A percentile compares a stretch with the other conserved stretches of the same genome.
Conservation (phyloP, 2,888 invertebrate species). For the Galerucella nymphaeae region DNA sequence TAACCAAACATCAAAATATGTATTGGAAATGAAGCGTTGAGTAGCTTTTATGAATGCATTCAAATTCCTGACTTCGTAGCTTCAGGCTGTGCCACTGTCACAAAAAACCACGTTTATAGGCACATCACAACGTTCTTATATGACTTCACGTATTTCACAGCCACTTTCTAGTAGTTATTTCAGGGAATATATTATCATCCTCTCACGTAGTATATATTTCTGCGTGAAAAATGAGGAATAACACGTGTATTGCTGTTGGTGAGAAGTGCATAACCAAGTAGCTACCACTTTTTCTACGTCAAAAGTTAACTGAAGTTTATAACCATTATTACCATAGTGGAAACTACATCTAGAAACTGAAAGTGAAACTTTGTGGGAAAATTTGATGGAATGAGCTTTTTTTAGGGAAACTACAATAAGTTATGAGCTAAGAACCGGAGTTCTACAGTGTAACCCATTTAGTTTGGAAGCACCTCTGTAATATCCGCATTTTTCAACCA, state of each 20-base stretch:
- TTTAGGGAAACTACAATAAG: no score
- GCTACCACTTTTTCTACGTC: neutral
- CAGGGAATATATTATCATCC: slow-evolving; percentile 34
- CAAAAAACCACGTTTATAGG: slow-evolving; percentile 37
- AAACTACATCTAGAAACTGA: neutral
- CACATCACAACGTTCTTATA: slow-evolving; percentile 37
- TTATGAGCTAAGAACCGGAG: no score
- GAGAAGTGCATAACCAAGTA: slow-evolving; percentile 10
- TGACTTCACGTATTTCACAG: slow-evolving; percentile 45
- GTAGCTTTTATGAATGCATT: no score
- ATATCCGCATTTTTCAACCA: no score
- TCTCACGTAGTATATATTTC: slow-evolving; percentile 41
- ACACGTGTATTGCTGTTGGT: slow-evolving; percentile 22
- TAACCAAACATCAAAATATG: no score
- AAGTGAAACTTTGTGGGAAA: no score
- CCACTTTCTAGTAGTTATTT: slow-evolving; percentile 41
- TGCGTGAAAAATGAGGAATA: slow-evolving; percentile 34
- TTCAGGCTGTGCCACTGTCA: neutral
- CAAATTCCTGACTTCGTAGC: neutral
- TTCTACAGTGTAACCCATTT: no score
- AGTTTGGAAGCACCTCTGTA: no score
- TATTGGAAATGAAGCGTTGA: no score
- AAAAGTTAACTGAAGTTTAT: neutral
- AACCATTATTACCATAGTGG: neutral
- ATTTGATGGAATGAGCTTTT: no score